Conservation (phyloP, 2,797 vertebrate species). For the Melanotaenia pygmaea region DNA sequence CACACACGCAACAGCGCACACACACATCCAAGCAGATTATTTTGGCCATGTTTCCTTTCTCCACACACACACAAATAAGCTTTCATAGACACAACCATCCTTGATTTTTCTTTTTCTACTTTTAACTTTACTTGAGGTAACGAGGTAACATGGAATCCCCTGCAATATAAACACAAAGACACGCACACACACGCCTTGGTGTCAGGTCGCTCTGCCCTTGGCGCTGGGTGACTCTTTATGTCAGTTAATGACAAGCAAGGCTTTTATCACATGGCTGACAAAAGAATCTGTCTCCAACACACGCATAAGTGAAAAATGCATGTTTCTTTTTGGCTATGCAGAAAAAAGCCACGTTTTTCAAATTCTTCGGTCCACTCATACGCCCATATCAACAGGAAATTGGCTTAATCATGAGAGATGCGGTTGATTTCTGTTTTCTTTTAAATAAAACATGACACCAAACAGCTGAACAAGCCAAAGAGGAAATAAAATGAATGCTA, state of each 20-base stretch:
- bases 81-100: conserved; percentile 45
- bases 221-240: conserved; percentile 74
- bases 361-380: neutral
- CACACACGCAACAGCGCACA: conserved; percentile 14
- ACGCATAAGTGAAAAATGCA: neutral
- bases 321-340: conserved; percentile 10
- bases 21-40: conserved; percentile 35
- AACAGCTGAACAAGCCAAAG: conserved; percentile 9
- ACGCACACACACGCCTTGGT: conserved; percentile 55
- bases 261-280: conserved; percentile 73
- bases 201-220: conserved; percentile 82
- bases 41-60: conserved; percentile 38
- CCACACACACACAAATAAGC: conserved; percentile 1
- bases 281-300: conserved; percentile 48
- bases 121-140: conserved; percentile 42
- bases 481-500: neutral
- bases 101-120: conserved; percentile 32
- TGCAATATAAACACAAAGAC: conserved; percentile 55
- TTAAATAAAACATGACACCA: conserved; percentile 18
- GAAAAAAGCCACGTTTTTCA: conserved; percentile 12
- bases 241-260: conserved; percentile 74
- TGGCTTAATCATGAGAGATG: conserved; percentile 8
- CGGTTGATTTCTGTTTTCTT: conserved; percentile 16
- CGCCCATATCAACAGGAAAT: conserved; percentile 27
- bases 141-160: conserved; percentile 56